A percentile compares a stretch with the other conserved stretches of the same genome.
Evolutionary conservation across 2,888 invertebrate genomes (phyloP).

Genomic region (Drosophila phalerata): DNA sequence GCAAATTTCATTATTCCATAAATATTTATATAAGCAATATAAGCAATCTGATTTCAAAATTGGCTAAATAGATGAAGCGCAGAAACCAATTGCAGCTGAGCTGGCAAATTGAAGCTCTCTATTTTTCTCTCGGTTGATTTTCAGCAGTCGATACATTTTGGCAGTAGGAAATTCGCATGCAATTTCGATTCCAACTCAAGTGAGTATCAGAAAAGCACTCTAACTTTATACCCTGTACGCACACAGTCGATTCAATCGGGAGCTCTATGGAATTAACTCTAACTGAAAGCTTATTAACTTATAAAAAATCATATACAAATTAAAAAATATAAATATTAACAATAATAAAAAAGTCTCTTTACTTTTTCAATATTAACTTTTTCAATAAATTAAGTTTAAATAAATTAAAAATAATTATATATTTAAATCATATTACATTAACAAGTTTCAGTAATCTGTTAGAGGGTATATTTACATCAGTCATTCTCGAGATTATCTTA

Average conservation of each 20-base stretch:
- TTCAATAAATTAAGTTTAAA: too few relatives aligned
- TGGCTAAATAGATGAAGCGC: slow-evolving; percentile 39
- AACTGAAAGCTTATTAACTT: too few relatives aligned
- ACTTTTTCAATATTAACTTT: too few relatives aligned
- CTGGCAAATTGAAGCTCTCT: slow-evolving; percentile 14
- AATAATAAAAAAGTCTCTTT: too few relatives aligned
- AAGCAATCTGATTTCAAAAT: slow-evolving; percentile 35
- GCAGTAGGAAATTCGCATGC: slow-evolving; percentile 34
- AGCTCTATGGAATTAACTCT: too few relatives aligned
- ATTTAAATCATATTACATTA: too few relatives aligned
- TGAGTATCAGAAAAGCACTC: slow-evolving; percentile 35
- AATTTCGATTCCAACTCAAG: slow-evolving; percentile 39
- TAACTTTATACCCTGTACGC: slow-evolving; percentile 6
- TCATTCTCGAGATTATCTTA: not conserved
- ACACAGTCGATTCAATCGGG: too few relatives aligned
- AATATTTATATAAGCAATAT: too few relatives aligned
- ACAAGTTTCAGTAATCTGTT: not conserved
- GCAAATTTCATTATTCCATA: slow-evolving; percentile 21
- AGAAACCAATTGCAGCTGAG: slow-evolving; percentile 27
- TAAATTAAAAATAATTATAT: too few relatives aligned
- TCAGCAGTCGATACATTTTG: slow-evolving; percentile 11
- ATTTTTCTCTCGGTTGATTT: slow-evolving; percentile 19
- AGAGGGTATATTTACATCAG: not conserved
- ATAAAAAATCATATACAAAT: too few relatives aligned
- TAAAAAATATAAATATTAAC: too few relatives aligned